Percentiles rank a stretch among this genome's conserved stretches.
Conservation (phyloP, 2,888 invertebrate species). For the Brachylomia viminalis region DNA sequence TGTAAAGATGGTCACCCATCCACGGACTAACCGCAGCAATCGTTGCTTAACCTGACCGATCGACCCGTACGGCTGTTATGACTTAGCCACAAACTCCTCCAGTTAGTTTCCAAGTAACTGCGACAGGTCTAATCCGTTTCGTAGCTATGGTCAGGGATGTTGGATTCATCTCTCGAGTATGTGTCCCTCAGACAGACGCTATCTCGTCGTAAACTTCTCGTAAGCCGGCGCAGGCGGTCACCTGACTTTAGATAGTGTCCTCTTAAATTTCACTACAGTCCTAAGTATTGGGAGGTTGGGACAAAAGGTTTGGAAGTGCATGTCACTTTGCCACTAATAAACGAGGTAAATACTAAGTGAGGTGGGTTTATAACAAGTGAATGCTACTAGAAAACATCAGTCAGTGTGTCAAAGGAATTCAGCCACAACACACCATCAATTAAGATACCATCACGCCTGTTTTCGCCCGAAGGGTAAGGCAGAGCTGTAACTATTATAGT, state of each 20-base stretch:
- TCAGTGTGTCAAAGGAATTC: too few species aligned
- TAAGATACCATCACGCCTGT: too few species aligned
- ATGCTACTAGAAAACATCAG: conserved; percentile 1
- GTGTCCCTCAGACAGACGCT: conserved; percentile 71
- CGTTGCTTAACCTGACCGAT: too few species aligned
- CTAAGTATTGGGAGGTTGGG: conserved; percentile 19
- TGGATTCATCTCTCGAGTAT: conserved; percentile 87
- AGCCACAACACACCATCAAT: too few species aligned
- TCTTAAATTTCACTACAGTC: conserved; percentile 69
- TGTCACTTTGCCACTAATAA: conserved; percentile 51
- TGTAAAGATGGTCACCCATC: too few species aligned
- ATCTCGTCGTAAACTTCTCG: conserved; percentile 71
- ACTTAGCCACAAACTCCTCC: too few species aligned
- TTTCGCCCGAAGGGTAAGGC: too few species aligned
- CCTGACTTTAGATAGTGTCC: conserved; percentile 69
- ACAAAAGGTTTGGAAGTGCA: conserved; percentile 67
- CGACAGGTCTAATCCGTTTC: conserved; percentile 59
- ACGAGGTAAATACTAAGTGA: neutral
- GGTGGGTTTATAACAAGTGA: neutral
- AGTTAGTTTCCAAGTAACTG: neutral
- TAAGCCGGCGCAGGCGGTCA: conserved; percentile 73
- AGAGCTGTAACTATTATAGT: too few species aligned
- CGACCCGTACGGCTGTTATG: too few species aligned
- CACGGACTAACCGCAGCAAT: too few species aligned
- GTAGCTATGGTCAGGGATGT: conserved; percentile 77